A percentile compares a stretch with the other conserved stretches of the same genome.
Evolutionary conservation across 2,797 vertebrate genomes (phyloP).

Genomic region (Heterohyrax brucei): DNA sequence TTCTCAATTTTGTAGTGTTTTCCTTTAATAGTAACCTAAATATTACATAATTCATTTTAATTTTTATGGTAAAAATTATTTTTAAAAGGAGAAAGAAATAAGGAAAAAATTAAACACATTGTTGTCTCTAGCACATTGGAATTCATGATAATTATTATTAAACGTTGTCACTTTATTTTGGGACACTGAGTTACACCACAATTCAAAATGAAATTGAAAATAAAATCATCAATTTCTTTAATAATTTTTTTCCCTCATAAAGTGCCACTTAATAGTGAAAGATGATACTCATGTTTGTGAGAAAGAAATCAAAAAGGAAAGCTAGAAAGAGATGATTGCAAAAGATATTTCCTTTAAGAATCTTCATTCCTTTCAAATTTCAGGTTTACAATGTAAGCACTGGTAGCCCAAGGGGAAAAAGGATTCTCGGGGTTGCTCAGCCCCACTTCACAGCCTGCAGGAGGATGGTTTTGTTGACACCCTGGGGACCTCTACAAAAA

Average conservation of each 20-base stretch:
- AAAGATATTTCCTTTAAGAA: conserved; percentile 51
- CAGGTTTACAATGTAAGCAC: conserved; percentile 57
- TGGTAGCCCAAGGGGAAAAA: conserved; percentile 28
- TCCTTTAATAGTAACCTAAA: conserved; percentile 26
- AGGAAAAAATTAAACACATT: neutral
- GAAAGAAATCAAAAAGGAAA: conserved; percentile 55
- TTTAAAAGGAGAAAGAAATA: neutral
- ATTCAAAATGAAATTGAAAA: conserved; percentile 37
- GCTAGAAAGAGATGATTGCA: neutral
- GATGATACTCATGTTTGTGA: neutral
- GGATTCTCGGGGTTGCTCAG: neutral
- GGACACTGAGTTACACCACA: neutral
- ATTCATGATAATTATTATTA: conserved; percentile 7
- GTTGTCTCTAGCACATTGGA: neutral
- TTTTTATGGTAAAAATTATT: neutral
- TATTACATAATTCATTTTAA: neutral
- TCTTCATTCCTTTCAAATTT: conserved; percentile 67
- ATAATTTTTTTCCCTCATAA: neutral
- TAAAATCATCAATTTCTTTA: conserved; percentile 18
- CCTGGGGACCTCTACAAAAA: conserved; percentile 3
- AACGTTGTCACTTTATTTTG: neutral
- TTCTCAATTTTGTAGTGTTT: neutral
- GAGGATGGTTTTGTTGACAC: neutral
- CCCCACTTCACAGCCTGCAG: neutral
- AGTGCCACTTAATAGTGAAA: conserved; percentile 29